phyloP scores from a whole-genome alignment of 1,140 invertebrate species.

The Zaprionus vittiger region DNA sequence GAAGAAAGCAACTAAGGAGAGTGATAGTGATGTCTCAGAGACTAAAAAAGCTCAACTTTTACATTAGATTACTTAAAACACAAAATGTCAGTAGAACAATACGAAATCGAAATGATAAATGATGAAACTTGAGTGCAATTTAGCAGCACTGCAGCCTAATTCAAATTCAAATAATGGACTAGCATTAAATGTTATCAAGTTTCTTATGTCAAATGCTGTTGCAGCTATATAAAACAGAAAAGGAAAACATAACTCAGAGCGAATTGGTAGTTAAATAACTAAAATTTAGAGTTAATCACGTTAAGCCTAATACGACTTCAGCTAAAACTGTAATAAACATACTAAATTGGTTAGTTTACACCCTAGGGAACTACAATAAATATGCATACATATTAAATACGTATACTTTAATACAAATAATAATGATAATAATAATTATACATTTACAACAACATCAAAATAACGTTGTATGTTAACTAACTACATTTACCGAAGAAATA shows the following conservation, averaged over 20 bases:
- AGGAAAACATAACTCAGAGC: constrained; percentile 56
- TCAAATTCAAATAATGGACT: constrained; percentile 41
- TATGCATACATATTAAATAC: constrained; percentile 33
- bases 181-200: constrained; percentile 77
- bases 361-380: constrained; percentile 60
- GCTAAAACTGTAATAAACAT: constrained; percentile 30
- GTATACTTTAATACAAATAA: constrained; percentile 35
- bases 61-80: constrained; percentile 66
- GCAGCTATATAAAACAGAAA: constrained; percentile 55
- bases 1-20: constrained; percentile 72
- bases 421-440: background rate
- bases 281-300: constrained; percentile 34
- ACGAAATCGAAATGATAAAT: constrained; percentile 2
- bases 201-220: constrained; percentile 78
- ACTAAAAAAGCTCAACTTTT: constrained; percentile 83
- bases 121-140: constrained; percentile 48
- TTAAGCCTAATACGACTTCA: constrained; percentile 56
- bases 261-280: constrained; percentile 66
- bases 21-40: constrained; percentile 82
- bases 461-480: background rate
- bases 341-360: constrained; percentile 45
- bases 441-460: constrained; percentile 18
- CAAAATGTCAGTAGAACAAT: constrained; percentile 3
- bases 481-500: constrained; percentile 7
- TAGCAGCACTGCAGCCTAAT: constrained; percentile 45